Evolutionary conservation across 2,113 vertebrate species (phyloP).

Genomic region (Scophthalmus maximus): DNA sequence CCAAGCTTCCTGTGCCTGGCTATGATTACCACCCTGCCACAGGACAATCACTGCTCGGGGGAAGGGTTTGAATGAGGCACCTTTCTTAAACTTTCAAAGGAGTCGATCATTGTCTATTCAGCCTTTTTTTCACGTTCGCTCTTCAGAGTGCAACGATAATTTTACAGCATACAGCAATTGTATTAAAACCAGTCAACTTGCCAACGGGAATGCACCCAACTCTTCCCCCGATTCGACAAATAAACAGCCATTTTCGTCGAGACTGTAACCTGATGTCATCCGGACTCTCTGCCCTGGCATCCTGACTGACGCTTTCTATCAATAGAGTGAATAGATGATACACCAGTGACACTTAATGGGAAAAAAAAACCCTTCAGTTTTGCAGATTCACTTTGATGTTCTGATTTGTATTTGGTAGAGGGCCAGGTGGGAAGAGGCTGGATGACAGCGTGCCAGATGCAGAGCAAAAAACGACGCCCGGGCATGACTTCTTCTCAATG

Average conservation of each 20-base stretch:
- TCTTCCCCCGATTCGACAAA: too few species aligned
- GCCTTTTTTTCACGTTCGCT: neutral
- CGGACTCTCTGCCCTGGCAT: slow-evolving; percentile 5
- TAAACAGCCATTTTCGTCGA: slow-evolving; percentile 9
- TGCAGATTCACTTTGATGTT: slow-evolving; percentile 57
- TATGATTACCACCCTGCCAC: neutral
- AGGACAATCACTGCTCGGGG: neutral
- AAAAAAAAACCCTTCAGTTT: slow-evolving; percentile 36
- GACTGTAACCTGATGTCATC: slow-evolving; percentile 32
- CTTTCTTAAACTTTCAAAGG: neutral
- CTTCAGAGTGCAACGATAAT: neutral
- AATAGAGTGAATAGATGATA: slow-evolving; percentile 16
- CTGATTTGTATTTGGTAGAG: slow-evolving; percentile 55
- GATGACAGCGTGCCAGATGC: slow-evolving; percentile 52
- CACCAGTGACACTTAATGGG: slow-evolving; percentile 15
- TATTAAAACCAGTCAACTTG: too few species aligned
- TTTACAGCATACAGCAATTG: too few species aligned
- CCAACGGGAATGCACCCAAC: too few species aligned
- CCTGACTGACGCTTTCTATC: slow-evolving; percentile 6
- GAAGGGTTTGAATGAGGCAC: neutral
- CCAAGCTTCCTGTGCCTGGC: neutral
- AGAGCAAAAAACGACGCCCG: slow-evolving; percentile 65
- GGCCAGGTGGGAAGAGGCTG: slow-evolving; percentile 64
- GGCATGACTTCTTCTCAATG: slow-evolving; percentile 63
- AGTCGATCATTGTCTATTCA: neutral